phyloP scores from a whole-genome alignment of 1,140 invertebrate genomes.

The Leptinotarsa lineolata region DNA sequence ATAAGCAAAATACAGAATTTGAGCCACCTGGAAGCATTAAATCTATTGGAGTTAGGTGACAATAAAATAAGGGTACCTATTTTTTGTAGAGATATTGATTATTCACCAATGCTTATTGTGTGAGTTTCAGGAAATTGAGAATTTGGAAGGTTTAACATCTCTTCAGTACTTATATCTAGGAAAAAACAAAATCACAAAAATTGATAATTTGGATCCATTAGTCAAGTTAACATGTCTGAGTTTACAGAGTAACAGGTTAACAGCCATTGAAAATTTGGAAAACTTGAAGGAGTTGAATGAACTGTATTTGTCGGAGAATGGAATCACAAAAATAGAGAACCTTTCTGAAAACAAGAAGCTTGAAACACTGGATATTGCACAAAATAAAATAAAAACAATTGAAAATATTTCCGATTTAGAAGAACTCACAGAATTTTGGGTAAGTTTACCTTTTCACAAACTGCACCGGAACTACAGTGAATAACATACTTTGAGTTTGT shows the following conservation, averaged over 20 bases:
- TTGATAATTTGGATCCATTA: slow-evolving; percentile 84
- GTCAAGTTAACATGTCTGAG: slow-evolving; percentile 81
- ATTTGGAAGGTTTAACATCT: slow-evolving; percentile 75
- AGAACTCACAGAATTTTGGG: slow-evolving; percentile 92
- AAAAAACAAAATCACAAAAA: slow-evolving; percentile 94
- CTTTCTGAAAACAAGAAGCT: slow-evolving; percentile 72
- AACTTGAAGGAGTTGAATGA: slow-evolving; percentile 77
- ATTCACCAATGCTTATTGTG: no score
- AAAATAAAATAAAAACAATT: slow-evolving; percentile 84
- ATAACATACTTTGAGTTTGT: no score
- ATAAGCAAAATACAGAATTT: slow-evolving; percentile 92
- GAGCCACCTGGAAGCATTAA: slow-evolving; percentile 76
- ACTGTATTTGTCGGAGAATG: slow-evolving; percentile 94
- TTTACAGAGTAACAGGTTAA: slow-evolving; percentile 88
- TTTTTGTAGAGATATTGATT: not conserved
- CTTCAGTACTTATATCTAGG: slow-evolving; percentile 84
- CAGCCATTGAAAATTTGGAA: slow-evolving; percentile 85
- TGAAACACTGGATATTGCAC: slow-evolving; percentile 87
- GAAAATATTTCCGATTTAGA: slow-evolving; percentile 78
- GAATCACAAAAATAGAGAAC: slow-evolving; percentile 77
- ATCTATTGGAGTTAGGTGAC: slow-evolving; percentile 90
- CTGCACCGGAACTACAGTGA: no score
- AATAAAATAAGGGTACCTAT: slow-evolving; percentile 85
- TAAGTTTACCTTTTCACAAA: slow-evolving; percentile 56
- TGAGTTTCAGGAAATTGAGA: slow-evolving; percentile 75